Evolutionary conservation across 1,140 invertebrate species (phyloP), one percentile per base, ranked within the genome.

Genomic region (Papilio dardanus): DNA sequence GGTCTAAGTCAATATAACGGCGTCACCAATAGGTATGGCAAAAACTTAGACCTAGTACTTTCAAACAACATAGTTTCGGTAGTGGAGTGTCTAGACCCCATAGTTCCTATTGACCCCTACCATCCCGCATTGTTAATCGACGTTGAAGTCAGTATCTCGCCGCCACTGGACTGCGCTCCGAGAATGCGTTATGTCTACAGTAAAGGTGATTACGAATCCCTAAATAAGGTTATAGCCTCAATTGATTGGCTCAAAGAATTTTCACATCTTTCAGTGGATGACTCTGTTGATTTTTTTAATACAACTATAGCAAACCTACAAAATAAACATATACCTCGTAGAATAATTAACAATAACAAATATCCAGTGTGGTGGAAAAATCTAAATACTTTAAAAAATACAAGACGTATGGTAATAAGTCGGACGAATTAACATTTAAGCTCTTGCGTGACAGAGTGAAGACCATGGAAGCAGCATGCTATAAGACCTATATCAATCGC

Each of bases 1-100:
- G 40, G 75, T 19, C 40, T 80, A 1, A 12, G 31, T 28, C 77
- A 78, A 28, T 80, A 58, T 35, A 80, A 80, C 31, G 31, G 35
- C 14, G 54, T 78, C 0, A 6, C n/a, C 8, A 82, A 80, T 76
- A 71, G 50, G 2, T 50, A 50, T 14, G 76, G 68, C 19, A 78
- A 68, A 76, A 78, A 77, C n/a, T 24, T 80, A 1, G 81, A 78
- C 19, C 46, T 80, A 33, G 76, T 77, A 0, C 31, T 79, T 2
- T 82, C 76, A 12, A 82, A 76, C 46, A 33, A 66, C 3, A 2
- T 35, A n/a, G 24, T 78, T 4, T 24, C 21, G 3, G 81, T 82
- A 8, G 30, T n/a, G 0, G 67, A 78, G 3, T 75, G 76, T 65
- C 4, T 4, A n/a, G 74, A 80, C 16, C 62, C 75, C 0, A 58